Evolutionary conservation across 2,888 invertebrate genomes (phyloP).

Genomic region (Agapostemon virescens): DNA sequence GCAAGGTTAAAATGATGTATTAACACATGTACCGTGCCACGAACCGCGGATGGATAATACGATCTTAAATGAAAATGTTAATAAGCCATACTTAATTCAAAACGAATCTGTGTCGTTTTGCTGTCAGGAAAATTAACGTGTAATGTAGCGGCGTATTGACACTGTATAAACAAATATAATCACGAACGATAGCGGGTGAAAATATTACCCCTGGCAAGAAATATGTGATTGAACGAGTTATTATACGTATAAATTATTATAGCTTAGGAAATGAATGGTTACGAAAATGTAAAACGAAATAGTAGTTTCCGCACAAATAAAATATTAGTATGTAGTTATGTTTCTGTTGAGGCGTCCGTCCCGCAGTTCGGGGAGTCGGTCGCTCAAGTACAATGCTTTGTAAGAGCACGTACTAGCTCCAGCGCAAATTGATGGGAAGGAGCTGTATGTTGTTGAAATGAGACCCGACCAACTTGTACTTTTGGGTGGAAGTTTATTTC

Average conservation of each 20-base stretch:
- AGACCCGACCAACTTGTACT: no score
- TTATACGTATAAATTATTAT: not conserved
- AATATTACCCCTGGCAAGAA: not conserved
- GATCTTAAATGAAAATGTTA: slow-evolving; percentile 4
- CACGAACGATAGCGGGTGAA: not conserved
- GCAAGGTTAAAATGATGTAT: not conserved
- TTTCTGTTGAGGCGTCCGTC: no score
- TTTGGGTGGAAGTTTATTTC: no score
- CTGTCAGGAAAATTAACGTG: not conserved
- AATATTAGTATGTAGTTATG: not conserved
- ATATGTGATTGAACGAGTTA: not conserved
- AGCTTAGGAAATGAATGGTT: not conserved
- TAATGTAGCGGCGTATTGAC: not conserved
- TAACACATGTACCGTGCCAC: not conserved
- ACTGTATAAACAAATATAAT: not conserved
- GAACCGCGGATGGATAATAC: not conserved
- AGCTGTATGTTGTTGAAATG: no score
- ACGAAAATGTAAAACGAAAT: not conserved
- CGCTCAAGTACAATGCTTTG: no score
- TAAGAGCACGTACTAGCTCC: no score
- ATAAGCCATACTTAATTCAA: not conserved
- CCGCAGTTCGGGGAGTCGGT: no score
- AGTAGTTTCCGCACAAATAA: not conserved
- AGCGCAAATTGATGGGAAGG: no score
- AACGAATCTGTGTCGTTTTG: not conserved